Evolutionary conservation across 2,888 invertebrate species (phyloP), one percentile per base, ranked within the genome.

Genomic region (Pollenia labialis): DNA sequence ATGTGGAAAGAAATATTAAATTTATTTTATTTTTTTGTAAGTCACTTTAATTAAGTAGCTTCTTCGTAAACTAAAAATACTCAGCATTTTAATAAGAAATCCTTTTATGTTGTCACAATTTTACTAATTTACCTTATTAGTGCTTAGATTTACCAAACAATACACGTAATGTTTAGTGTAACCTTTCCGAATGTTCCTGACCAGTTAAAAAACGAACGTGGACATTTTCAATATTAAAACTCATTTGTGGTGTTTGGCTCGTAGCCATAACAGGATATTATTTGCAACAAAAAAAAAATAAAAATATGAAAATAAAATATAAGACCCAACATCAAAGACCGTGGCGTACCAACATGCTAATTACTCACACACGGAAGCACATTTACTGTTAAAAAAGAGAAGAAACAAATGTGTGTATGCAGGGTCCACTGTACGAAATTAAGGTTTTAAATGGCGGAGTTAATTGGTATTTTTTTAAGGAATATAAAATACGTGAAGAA

Each of bases 211-310:
- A 77, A 56, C 16, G 10, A 58, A 58, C 40, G 48, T 58, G 77
- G 7, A 10, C 11, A n/a, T 60, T 58, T 79, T 12, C 42, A 23
- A 54, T 80, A 71, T 80, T 79, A 16, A 80, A 62, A 50, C 52
- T n/a, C 44, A 64, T 18, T 42, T 64, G 32, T 44, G 11, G 16
- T 44, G 16, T 42, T 60, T 71, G 71, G 52, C 44, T 62, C 40
- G 46, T 14, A 48, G 66, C 40, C 54, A 56, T 14, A 66, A 16
- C 12, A 66, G 54, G 48, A 66, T 44, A 58, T 81, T 58, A 66
- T 68, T 81, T 66, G 66, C 40, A 81, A 66, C 66, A 74, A 66
- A 66, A 58, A 72, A 56, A 18, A 40, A 66, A 32, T 54, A 81
- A 56, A 18, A 81, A 79, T 69, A 60, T 69, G 58, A 58, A 69